phyloP scores from a whole-genome alignment of 1,140 invertebrate genomes.

The Neodiprion virginianus region DNA sequence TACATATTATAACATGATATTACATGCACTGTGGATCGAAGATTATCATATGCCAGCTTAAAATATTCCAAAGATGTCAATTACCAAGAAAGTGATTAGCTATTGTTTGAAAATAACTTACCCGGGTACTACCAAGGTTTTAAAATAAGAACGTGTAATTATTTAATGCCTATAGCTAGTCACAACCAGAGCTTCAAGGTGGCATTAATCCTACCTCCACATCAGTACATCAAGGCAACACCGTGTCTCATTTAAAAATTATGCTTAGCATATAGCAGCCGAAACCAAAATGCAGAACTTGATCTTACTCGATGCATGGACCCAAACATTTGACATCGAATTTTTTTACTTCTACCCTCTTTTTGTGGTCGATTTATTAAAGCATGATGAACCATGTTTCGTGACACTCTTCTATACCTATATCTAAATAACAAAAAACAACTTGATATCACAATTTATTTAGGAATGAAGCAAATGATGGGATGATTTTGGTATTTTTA shows the following conservation, averaged over 20 bases:
- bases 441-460: too few relatives aligned
- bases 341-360: background rate
- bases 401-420: background rate
- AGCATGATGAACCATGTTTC: background rate
- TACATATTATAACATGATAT: background rate
- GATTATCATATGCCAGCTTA: background rate
- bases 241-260: background rate
- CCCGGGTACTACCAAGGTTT: background rate
- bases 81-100: background rate
- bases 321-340: background rate
- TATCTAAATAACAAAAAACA: too few relatives aligned
- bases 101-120: background rate
- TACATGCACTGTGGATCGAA: background rate
- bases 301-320: background rate
- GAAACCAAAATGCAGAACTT: background rate
- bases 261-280: background rate
- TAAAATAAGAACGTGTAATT: too few relatives aligned
- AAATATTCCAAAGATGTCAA: background rate
- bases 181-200: background rate
- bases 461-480: too few relatives aligned
- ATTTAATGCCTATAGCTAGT: too few relatives aligned
- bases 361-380: background rate
- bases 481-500: too few relatives aligned
- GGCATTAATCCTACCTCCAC: background rate
- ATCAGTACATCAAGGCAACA: constrained; percentile 4